phyloP scores from a whole-genome alignment of 1,140 invertebrate genomes.

The Macrocentrus cingulum region DNA sequence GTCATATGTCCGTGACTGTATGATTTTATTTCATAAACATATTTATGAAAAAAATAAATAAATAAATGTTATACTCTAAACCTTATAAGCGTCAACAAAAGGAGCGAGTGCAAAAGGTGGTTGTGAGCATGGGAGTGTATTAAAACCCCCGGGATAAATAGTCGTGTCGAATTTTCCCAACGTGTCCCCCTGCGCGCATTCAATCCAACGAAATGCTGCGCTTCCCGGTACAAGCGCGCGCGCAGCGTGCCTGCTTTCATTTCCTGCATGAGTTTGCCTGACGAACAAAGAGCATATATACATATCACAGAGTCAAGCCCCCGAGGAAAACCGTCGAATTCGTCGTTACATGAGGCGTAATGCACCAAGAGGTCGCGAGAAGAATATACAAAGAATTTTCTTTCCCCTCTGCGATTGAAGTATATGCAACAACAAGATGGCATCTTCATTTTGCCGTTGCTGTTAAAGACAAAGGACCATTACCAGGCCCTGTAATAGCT shows the following conservation, averaged over 20 bases:
- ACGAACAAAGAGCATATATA: conserved; percentile 16
- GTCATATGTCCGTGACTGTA: no score
- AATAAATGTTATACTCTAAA: no score
- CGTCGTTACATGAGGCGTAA: conserved; percentile 1
- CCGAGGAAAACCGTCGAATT: not conserved
- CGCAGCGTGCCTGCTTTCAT: not conserved
- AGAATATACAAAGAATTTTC: not conserved
- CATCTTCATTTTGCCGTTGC: conserved; percentile 15
- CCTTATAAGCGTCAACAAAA: no score
- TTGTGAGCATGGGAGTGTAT: no score
- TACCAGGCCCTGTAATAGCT: conserved; percentile 25
- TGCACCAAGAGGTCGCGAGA: not conserved
- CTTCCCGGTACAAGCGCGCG: no score
- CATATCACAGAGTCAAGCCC: not conserved
- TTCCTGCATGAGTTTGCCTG: conserved; percentile 6
- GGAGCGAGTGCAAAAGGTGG: no score
- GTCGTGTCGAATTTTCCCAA: not conserved
- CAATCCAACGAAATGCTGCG: no score
- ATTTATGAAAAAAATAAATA: no score
- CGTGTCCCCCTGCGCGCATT: no score
- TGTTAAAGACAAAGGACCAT: conserved; percentile 24
- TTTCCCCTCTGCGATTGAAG: not conserved
- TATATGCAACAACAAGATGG: not conserved
- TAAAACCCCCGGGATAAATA: no score
- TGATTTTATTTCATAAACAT: no score